phyloP scores from a whole-genome alignment of 1,140 invertebrate species.

The Drosophila triauraria region DNA sequence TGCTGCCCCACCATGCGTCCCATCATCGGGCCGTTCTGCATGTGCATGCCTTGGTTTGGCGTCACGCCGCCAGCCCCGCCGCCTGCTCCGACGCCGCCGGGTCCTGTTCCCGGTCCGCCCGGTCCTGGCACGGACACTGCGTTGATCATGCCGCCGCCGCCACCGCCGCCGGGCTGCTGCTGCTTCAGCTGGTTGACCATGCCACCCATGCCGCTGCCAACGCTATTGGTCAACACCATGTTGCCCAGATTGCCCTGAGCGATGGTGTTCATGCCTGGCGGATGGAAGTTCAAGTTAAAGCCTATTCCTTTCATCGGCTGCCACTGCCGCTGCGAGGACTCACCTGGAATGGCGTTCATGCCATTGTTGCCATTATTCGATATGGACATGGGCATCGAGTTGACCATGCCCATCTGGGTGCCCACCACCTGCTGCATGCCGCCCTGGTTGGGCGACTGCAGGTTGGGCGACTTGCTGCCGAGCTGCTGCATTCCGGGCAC shows the following conservation, averaged over 20 bases:
- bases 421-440: constrained; percentile 85
- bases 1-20: constrained; percentile 87
- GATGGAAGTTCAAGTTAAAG: background rate
- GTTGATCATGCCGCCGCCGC: constrained; percentile 85
- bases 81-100: constrained; percentile 51
- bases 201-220: constrained; percentile 87
- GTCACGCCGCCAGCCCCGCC: constrained; percentile 55
- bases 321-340: constrained; percentile 2
- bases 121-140: constrained; percentile 73
- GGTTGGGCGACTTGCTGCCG: constrained; percentile 92
- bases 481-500: constrained; percentile 90
- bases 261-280: constrained; percentile 87
- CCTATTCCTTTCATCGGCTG: background rate
- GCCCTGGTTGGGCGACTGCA: constrained; percentile 92
- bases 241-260: constrained; percentile 87
- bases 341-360: constrained; percentile 89
- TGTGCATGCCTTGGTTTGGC: constrained; percentile 84
- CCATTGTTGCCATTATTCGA: constrained; percentile 87
- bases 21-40: constrained; percentile 91
- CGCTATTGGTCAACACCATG: constrained; percentile 90
- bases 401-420: constrained; percentile 87
- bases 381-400: constrained; percentile 88
- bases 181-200: constrained; percentile 54
- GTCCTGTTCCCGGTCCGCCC: constrained; percentile 43
- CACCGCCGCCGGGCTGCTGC: constrained; percentile 86